Conservation (phyloP, 2,113 vertebrate genomes). For the Mixornis gularis region DNA sequence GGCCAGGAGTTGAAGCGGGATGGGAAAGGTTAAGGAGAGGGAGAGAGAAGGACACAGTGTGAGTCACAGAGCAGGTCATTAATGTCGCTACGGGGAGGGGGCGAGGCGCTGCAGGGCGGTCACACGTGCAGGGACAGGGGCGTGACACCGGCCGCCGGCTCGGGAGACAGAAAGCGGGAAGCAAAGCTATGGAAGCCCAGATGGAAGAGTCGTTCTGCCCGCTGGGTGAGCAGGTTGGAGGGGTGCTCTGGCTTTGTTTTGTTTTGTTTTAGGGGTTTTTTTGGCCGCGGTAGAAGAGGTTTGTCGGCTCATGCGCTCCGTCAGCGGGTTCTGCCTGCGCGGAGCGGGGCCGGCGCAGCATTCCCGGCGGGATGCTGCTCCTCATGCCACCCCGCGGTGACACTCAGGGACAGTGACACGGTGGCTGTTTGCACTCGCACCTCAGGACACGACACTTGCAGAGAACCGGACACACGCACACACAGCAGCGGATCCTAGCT, state of each 20-base stretch:
- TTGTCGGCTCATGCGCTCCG: constrained; percentile 3
- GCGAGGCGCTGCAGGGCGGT: constrained; percentile 61
- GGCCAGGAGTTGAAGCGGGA: constrained; percentile 83
- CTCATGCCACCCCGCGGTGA: accelerated
- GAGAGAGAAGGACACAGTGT: constrained; percentile 97
- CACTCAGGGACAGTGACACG: background rate
- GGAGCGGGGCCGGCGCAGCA: background rate
- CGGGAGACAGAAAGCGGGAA: constrained; percentile 63
- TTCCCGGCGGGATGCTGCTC: background rate
- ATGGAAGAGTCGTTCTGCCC: constrained; percentile 31
- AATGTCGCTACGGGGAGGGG: constrained; percentile 78
- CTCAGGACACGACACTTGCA: background rate
- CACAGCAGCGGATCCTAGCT: background rate
- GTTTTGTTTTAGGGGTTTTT: background rate
- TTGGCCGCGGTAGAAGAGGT: background rate
- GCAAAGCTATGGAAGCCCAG: constrained; percentile 66
- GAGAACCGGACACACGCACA: background rate
- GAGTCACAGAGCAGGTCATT: constrained; percentile 92
- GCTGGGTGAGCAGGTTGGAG: background rate
- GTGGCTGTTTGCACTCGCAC: background rate
- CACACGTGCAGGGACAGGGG: constrained; percentile 62
- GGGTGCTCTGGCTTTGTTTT: background rate
- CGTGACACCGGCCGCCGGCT: constrained; percentile 6
- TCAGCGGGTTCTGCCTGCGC: background rate
- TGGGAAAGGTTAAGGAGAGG: constrained; percentile 78